These are phyloP conservation scores for Pocillopora grandis DNA, from an alignment of 92 coral and sea anemone species.

Conservation along the genomic window DNA sequence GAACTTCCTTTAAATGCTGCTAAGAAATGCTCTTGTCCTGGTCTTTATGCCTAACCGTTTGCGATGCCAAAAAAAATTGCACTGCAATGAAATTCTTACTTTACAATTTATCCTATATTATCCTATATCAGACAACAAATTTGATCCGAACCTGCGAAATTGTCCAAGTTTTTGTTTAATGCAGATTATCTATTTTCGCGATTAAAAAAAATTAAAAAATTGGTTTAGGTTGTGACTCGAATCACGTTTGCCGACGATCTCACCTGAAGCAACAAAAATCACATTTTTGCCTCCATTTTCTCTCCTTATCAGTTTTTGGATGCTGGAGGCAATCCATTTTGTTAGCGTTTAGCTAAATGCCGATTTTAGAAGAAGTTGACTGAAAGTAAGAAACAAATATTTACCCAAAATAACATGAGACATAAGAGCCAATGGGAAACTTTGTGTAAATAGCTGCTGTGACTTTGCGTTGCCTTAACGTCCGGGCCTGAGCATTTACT, in stretches of 20 bases:
- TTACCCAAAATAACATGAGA: not conserved
- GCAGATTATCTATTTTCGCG: not conserved
- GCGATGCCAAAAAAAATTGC: not conserved
- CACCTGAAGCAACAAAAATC: not conserved
- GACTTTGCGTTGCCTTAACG: not conserved
- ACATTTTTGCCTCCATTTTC: too few species aligned
- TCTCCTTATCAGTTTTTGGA: too few species aligned
- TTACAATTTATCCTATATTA: not conserved
- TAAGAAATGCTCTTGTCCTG: not conserved
- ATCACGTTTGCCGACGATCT: not conserved
- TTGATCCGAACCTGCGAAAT: not conserved
- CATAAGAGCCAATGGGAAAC: not conserved
- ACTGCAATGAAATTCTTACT: not conserved
- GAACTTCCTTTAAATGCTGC: not conserved
- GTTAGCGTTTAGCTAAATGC: not conserved
- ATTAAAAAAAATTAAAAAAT: slow-evolving; percentile 5
- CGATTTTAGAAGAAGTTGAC: not conserved
- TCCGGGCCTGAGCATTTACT: slow-evolving; percentile 10
- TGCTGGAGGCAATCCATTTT: too few species aligned
- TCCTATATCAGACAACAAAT: not conserved
- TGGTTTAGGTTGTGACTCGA: not conserved
- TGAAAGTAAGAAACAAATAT: not conserved
- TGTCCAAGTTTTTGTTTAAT: not conserved
- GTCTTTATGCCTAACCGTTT: not conserved
- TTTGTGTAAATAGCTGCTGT: not conserved